Evolutionary conservation across 2,888 invertebrate genomes (phyloP).

Genomic region (Chaitophorus viminalis): DNA sequence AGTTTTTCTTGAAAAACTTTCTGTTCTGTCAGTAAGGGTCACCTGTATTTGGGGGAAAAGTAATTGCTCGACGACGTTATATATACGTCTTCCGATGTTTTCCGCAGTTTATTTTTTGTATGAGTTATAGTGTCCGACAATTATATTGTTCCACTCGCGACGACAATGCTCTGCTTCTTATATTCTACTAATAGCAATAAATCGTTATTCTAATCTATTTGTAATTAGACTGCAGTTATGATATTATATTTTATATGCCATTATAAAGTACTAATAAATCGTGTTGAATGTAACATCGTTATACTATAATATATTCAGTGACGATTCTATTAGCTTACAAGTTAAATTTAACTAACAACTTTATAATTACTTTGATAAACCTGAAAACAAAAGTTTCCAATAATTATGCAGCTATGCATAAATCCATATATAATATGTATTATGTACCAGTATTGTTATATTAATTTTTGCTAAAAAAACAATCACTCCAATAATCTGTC

Average conservation of each 20-base stretch:
- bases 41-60: slow-evolving; percentile 51
- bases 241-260: not conserved
- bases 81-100: slow-evolving; percentile 52
- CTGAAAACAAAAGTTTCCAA: not conserved
- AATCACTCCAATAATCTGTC: no score
- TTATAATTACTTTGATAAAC: not conserved
- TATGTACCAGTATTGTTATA: no score
- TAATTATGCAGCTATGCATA: not conserved
- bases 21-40: slow-evolving; percentile 51
- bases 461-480: no score
- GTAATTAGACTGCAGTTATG: not conserved
- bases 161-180: not conserved
- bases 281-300: no score
- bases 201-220: not conserved
- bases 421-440: not conserved
- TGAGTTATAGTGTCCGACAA: not conserved
- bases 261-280: no score
- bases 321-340: no score
- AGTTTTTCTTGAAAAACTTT: slow-evolving; percentile 57
- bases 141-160: not conserved
- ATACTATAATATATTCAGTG: no score
- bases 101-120: slow-evolving; percentile 13
- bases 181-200: not conserved
- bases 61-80: slow-evolving; percentile 48
- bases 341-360: no score